These are phyloP conservation scores for Alectoris magna DNA, from an alignment of 2,797 vertebrate species.

Conservation along the genomic window DNA sequence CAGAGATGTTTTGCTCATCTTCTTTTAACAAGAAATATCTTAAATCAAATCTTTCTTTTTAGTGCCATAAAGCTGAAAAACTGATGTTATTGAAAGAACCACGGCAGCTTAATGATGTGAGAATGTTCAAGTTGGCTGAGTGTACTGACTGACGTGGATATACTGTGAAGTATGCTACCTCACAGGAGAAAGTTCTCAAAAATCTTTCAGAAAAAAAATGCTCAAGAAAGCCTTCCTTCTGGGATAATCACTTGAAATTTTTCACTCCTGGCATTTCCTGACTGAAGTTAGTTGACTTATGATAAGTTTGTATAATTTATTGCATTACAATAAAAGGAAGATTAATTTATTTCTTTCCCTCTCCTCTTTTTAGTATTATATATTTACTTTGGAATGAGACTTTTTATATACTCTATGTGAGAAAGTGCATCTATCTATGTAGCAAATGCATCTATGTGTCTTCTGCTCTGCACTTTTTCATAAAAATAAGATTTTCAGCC, in stretches of 20 bases:
- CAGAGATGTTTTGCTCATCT: background rate
- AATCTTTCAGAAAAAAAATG: background rate
- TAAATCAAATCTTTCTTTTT: background rate
- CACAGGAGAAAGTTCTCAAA: background rate
- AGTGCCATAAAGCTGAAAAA: background rate
- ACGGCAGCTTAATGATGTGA: background rate
- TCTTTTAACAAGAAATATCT: background rate
- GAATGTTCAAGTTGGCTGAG: background rate
- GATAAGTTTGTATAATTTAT: background rate
- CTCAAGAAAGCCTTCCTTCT: background rate
- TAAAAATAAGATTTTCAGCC: background rate
- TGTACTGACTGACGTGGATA: background rate
- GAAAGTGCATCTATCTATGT: background rate
- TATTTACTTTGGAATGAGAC: background rate
- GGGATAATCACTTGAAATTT: background rate
- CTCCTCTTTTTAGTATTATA: background rate
- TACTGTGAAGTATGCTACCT: background rate
- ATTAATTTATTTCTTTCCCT: rapidly evolving
- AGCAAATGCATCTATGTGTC: background rate
- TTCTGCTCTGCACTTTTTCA: background rate
- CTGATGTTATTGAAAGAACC: background rate
- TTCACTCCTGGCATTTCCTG: background rate
- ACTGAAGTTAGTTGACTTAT: background rate
- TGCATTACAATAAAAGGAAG: background rate
- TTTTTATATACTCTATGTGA: background rate